A percentile compares a stretch with the other conserved stretches of the same genome.
Conservation (phyloP, 1,140 invertebrate genomes). For the Papilio aristodemus region DNA sequence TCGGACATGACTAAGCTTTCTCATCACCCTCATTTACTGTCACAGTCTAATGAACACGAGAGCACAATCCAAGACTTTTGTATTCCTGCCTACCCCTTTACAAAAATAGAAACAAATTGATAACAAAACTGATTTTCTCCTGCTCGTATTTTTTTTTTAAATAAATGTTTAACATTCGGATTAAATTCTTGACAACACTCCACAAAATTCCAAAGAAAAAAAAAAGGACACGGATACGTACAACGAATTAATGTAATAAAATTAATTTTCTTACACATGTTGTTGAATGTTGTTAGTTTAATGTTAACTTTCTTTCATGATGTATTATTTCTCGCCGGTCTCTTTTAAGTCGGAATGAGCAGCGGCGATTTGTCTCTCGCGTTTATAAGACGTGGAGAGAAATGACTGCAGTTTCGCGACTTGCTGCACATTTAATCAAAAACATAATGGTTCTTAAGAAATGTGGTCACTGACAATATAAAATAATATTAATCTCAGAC, state of each 20-base stretch:
- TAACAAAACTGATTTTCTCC: too few relatives aligned
- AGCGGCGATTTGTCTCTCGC: conserved; percentile 5
- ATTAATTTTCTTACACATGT: background rate
- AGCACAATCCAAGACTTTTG: background rate
- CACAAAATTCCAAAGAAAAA: too few relatives aligned
- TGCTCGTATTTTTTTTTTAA: too few relatives aligned
- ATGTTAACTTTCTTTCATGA: background rate
- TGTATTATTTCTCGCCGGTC: conserved; percentile 6
- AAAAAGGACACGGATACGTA: too few relatives aligned
- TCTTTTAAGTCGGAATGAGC: conserved; percentile 12
- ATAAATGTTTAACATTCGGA: too few relatives aligned
- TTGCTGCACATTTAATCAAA: conserved; percentile 10
- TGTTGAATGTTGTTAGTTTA: background rate
- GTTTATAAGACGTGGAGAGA: conserved; percentile 19
- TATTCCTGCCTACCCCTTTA: background rate
- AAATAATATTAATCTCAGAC: background rate
- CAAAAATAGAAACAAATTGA: background rate
- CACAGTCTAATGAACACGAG: background rate
- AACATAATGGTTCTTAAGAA: background rate
- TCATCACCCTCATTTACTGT: conserved; percentile 4
- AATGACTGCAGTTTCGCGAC: conserved; percentile 15
- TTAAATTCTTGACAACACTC: too few relatives aligned
- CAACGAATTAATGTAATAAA: too few relatives aligned
- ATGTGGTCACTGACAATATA: background rate
- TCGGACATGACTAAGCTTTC: conserved; percentile 42